Conservation (phyloP, 2,888 invertebrate species). For the Torymus auratus region DNA sequence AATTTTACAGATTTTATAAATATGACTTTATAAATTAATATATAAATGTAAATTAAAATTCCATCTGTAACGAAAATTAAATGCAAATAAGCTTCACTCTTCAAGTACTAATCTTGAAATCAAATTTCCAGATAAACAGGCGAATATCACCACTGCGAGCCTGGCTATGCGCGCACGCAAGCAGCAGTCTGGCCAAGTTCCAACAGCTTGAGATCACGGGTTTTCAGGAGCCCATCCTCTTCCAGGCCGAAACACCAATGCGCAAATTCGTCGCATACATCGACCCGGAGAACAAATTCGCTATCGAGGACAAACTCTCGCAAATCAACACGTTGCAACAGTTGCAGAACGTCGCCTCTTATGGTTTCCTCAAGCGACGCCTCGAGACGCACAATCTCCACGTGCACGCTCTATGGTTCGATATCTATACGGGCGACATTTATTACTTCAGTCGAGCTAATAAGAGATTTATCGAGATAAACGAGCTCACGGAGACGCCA, state of each 20-base stretch:
- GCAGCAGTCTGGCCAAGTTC: conserved; percentile 89
- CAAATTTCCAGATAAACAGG: conserved; percentile 82
- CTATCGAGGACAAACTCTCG: conserved; percentile 93
- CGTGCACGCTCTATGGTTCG: conserved; percentile 97
- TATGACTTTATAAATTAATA: too few species aligned
- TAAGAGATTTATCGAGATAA: conserved; percentile 90
- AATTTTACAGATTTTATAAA: too few species aligned
- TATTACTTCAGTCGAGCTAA: conserved; percentile 94
- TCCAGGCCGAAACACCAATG: conserved; percentile 91
- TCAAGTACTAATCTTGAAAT: background rate
- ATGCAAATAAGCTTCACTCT: too few species aligned
- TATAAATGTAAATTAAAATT: too few species aligned
- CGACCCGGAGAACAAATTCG: conserved; percentile 93
- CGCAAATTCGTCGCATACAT: conserved; percentile 95
- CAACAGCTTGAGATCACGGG: conserved; percentile 82
- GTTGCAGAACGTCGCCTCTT: conserved; percentile 93
- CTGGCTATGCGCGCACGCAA: conserved; percentile 94
- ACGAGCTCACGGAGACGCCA: conserved; percentile 87
- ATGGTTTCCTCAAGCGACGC: conserved; percentile 91
- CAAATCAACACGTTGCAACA: conserved; percentile 95
- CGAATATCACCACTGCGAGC: conserved; percentile 91
- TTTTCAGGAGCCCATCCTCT: conserved; percentile 86
- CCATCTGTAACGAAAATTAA: too few species aligned
- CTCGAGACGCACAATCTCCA: conserved; percentile 89
- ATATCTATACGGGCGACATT: conserved; percentile 97